These are phyloP conservation scores for Eupithecia pulchellata DNA, from an alignment of 2,888 invertebrate species.

Conservation along the genomic window DNA sequence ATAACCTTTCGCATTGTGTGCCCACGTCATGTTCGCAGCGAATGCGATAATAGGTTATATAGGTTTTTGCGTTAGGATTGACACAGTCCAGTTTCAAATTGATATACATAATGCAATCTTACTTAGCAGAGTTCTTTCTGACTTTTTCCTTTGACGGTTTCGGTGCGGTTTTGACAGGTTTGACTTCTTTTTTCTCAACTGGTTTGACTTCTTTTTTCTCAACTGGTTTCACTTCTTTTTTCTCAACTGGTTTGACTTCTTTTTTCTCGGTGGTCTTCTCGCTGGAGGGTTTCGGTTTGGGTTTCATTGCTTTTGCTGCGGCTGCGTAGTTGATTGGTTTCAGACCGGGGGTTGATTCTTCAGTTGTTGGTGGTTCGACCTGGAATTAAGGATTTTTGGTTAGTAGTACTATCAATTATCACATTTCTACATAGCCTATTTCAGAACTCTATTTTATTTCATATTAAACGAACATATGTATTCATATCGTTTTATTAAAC, in stretches of 20 bases:
- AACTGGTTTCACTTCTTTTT: conserved; percentile 42
- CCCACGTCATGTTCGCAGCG: background rate
- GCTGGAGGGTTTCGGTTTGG: conserved; percentile 58
- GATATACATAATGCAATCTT: conserved; percentile 39
- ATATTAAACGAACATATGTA: too few relatives aligned
- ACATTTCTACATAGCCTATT: too few relatives aligned
- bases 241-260: conserved; percentile 43
- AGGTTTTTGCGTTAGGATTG: background rate
- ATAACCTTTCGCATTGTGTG: background rate
- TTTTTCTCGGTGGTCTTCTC: conserved; percentile 47
- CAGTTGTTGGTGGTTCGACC: conserved; percentile 49
- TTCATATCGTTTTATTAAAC: too few relatives aligned
- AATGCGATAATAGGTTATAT: background rate
- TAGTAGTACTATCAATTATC: background rate
- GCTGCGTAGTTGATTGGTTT: conserved; percentile 82
- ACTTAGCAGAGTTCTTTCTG: conserved; percentile 75
- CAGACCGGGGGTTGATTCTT: conserved; percentile 55
- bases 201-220: conserved; percentile 46
- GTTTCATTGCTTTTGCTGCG: conserved; percentile 77
- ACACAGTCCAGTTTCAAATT: conserved; percentile 15
- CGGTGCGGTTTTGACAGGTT: conserved; percentile 5
- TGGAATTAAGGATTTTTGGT: conserved; percentile 38
- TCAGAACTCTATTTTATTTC: too few relatives aligned
- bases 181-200: conserved; percentile 48
- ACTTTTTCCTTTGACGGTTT: conserved; percentile 38